These are phyloP conservation scores for Psittacara wagleri DNA, from an alignment of 2,113 vertebrate species.

Conservation along the genomic window DNA sequence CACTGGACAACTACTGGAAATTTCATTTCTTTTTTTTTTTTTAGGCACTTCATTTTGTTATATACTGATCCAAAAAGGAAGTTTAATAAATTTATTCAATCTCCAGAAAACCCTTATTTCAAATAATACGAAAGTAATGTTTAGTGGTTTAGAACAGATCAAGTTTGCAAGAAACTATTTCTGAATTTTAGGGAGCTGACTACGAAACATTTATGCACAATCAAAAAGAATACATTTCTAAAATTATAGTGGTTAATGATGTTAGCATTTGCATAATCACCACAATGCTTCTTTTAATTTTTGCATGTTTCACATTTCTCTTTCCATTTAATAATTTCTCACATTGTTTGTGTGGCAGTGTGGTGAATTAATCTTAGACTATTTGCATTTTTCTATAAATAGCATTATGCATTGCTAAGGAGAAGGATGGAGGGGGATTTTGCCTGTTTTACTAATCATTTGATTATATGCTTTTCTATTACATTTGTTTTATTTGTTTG, in stretches of 20 bases:
- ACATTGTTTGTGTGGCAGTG: slow-evolving; percentile 29
- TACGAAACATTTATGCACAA: background rate
- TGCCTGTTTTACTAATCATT: slow-evolving; percentile 32
- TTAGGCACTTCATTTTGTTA: background rate
- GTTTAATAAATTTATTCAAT: background rate
- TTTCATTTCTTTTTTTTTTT: background rate
- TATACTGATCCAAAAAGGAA: background rate
- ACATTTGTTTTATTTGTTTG: background rate
- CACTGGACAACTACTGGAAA: rapidly evolving
- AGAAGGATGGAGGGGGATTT: rapidly evolving
- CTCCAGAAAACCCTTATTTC: background rate
- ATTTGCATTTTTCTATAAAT: slow-evolving; percentile 69
- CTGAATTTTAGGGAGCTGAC: background rate
- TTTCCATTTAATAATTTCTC: slow-evolving; percentile 66
- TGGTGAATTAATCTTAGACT: slow-evolving; percentile 56
- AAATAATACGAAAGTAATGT: background rate
- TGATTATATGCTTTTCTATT: slow-evolving; percentile 4
- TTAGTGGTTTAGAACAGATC: background rate
- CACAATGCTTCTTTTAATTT: slow-evolving; percentile 53
- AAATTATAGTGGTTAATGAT: slow-evolving; percentile 52
- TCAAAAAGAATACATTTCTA: slow-evolving; percentile 35
- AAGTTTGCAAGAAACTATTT: background rate
- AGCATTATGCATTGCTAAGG: slow-evolving; percentile 35
- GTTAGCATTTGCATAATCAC: slow-evolving; percentile 63
- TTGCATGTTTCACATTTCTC: slow-evolving; percentile 53